These are phyloP conservation scores for Luidia sarsii DNA, from an alignment of 53 echinoderm and acorn worm species.

Conservation along the genomic window DNA sequence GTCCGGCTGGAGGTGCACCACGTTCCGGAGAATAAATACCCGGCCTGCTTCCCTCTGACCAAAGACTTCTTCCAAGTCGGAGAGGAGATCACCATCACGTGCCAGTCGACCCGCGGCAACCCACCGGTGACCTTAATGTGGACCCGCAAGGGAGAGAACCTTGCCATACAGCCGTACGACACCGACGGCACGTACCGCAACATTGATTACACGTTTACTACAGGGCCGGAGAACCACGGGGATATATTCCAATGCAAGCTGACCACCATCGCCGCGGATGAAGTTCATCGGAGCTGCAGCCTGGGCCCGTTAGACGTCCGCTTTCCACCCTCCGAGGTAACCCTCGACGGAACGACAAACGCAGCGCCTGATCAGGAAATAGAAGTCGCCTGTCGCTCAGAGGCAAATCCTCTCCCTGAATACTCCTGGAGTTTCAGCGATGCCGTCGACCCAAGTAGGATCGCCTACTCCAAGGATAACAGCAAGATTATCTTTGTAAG, in stretches of 20 bases:
- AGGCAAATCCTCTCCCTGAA: constrained; percentile 68
- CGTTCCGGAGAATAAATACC: constrained; percentile 69
- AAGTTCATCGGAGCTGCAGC: constrained; percentile 66
- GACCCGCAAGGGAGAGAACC: constrained; percentile 50
- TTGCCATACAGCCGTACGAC: constrained; percentile 43
- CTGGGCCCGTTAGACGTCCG: constrained; percentile 61
- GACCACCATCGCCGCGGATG: constrained; percentile 59
- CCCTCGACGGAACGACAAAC: constrained; percentile 37
- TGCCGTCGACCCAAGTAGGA: constrained; percentile 50
- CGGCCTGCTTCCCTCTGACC: constrained; percentile 63
- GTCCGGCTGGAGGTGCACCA: constrained; percentile 83
- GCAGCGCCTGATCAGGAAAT: constrained; percentile 56
- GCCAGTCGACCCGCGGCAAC: constrained; percentile 81
- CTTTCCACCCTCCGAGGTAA: constrained; percentile 62
- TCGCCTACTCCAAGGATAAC: constrained; percentile 45
- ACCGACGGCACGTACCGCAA: constrained; percentile 62
- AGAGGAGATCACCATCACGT: constrained; percentile 65
- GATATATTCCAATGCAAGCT: constrained; percentile 81
- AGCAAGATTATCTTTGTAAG: constrained; percentile 55
- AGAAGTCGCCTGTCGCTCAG: constrained; percentile 61
- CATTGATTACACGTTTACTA: constrained; percentile 67
- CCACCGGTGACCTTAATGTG: constrained; percentile 84
- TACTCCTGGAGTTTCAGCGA: constrained; percentile 68
- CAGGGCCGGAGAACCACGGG: constrained; percentile 58
- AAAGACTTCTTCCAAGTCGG: constrained; percentile 69